phyloP scores from a whole-genome alignment of 92 coral and sea anemone genomes.

The Blastomussa wellsi region DNA sequence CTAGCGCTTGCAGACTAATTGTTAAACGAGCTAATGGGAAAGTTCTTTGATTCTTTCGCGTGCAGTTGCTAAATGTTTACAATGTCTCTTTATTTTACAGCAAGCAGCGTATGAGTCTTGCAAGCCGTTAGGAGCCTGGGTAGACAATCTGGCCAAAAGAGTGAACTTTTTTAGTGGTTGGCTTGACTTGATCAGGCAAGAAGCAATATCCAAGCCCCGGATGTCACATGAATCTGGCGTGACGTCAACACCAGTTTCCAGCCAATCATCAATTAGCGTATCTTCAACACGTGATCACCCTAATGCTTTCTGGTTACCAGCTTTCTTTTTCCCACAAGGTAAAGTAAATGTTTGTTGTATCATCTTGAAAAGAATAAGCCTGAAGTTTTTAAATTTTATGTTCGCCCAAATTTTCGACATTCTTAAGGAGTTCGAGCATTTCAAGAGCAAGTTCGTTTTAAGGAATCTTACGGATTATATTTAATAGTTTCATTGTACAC shows the following conservation, averaged over 20 bases:
- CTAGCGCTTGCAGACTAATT: too few relatives aligned
- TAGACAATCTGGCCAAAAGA: constrained; percentile 82
- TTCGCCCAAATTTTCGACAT: background rate
- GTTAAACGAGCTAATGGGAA: too few relatives aligned
- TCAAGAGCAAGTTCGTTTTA: too few relatives aligned
- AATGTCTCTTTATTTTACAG: constrained; percentile 43
- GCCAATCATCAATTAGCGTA: constrained; percentile 46
- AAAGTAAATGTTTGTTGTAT: background rate
- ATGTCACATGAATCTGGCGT: constrained; percentile 46
- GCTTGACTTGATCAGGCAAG: constrained; percentile 63
- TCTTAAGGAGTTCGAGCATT: too few relatives aligned
- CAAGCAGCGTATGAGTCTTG: constrained; percentile 83
- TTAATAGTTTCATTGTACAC: too few relatives aligned
- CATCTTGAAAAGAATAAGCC: background rate
- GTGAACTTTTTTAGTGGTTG: constrained; percentile 86
- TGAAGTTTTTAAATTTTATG: background rate
- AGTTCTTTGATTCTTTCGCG: background rate
- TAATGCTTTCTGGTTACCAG: constrained; percentile 94
- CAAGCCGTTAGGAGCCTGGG: constrained; percentile 96
- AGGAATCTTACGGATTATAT: too few relatives aligned
- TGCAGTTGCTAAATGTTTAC: too few relatives aligned
- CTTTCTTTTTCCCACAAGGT: constrained; percentile 99
- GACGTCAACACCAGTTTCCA: constrained; percentile 41
- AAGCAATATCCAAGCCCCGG: constrained; percentile 43
- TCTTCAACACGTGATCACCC: constrained; percentile 72